A percentile compares a stretch with the other conserved stretches of the same genome.
These are phyloP conservation scores for Melanotaenia boesemani DNA, from an alignment of 2,797 vertebrate genomes.

Conservation along the genomic window DNA sequence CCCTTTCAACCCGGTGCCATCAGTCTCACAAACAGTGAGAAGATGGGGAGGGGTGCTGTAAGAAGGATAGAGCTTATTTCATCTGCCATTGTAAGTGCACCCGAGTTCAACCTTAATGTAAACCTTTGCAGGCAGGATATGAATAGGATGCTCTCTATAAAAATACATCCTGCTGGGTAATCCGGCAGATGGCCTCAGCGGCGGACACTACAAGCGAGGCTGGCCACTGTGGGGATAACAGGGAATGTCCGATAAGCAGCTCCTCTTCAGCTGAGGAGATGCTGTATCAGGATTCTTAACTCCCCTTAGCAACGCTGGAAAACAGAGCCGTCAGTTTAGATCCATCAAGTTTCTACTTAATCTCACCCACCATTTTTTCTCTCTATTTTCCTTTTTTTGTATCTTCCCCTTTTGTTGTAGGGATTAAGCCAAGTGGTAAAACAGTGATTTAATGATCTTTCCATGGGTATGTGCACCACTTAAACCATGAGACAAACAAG, in stretches of 20 bases:
- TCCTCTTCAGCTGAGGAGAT: constrained; percentile 65
- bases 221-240: constrained; percentile 69
- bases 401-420: constrained; percentile 79
- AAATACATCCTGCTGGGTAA: constrained; percentile 83
- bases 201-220: constrained; percentile 69
- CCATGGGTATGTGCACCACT: constrained; percentile 83
- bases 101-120: constrained; percentile 87
- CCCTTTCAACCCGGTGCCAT: constrained; percentile 75
- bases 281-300: constrained; percentile 73
- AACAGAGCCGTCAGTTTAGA: constrained; percentile 85
- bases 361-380: constrained; percentile 73
- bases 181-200: constrained; percentile 84
- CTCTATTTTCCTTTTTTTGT: constrained; percentile 70
- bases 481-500: constrained; percentile 84
- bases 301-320: constrained; percentile 82
- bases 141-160: constrained; percentile 86
- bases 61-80: constrained; percentile 82
- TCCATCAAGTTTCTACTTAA: constrained; percentile 85
- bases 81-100: constrained; percentile 85
- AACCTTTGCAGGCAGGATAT: constrained; percentile 83
- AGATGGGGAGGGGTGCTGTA: constrained; percentile 77
- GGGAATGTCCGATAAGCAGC: constrained; percentile 72
- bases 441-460: constrained; percentile 89
- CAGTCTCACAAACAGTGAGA: constrained; percentile 78
- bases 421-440: constrained; percentile 88